Percentiles rank a stretch among this genome's conserved stretches.
phyloP scores from a whole-genome alignment of 2,797 vertebrate species.

The Chlorospingus semifuscus region DNA sequence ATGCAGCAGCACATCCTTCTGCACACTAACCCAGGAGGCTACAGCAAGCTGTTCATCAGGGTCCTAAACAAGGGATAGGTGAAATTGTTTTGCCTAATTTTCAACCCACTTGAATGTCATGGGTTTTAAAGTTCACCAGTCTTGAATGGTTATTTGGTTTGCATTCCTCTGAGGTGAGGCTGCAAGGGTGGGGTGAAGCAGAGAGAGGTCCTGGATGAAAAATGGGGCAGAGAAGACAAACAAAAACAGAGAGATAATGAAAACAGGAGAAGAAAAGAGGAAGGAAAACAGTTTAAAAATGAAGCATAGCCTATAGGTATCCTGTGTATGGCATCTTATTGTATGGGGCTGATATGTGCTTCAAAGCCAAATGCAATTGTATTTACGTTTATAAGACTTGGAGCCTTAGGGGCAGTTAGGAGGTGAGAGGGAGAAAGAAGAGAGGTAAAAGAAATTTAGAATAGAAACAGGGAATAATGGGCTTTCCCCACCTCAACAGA shows the following conservation, averaged over 20 bases:
- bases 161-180: conserved; percentile 60
- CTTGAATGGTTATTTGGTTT: conserved; percentile 41
- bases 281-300: not conserved
- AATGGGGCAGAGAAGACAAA: conserved; percentile 31
- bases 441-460: not conserved
- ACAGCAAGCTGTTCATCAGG: conserved; percentile 20
- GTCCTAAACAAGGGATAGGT: conserved; percentile 33
- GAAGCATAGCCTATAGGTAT: not conserved
- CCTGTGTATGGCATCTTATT: not conserved
- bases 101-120: conserved; percentile 42
- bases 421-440: not conserved
- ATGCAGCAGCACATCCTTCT: conserved; percentile 38
- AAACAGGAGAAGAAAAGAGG: not conserved
- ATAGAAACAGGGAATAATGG: not conserved
- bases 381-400: not conserved
- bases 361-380: not conserved
- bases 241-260: conserved; percentile 23
- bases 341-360: not conserved
- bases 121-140: conserved; percentile 65
- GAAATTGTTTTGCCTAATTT: conserved; percentile 63
- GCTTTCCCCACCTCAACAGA: not conserved
- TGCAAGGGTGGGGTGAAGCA: conserved; percentile 43
- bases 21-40: conserved; percentile 5
- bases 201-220: conserved; percentile 22
- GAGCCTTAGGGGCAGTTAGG: not conserved